A percentile compares a stretch with the other conserved stretches of the same genome.
Evolutionary conservation across 1,140 invertebrate species (phyloP).

Genomic region (Aphelenchoides avenae): DNA sequence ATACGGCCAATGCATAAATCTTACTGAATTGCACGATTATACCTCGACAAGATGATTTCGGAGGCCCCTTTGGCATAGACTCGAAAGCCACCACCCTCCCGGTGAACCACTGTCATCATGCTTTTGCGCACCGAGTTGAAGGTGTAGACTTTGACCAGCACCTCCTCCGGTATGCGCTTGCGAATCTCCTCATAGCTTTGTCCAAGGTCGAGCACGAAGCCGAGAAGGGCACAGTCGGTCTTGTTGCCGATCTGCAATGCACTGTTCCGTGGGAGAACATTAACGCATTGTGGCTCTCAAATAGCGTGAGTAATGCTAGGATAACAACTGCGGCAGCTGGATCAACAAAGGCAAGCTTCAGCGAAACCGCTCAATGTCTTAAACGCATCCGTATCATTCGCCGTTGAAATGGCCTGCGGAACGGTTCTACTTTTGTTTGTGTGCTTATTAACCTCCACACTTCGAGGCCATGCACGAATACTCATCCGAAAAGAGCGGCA

Average conservation of each 20-base stretch:
- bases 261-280: conserved; percentile 24
- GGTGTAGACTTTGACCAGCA: conserved; percentile 61
- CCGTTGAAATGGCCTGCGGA: too few relatives aligned
- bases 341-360: too few relatives aligned
- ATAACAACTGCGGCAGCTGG: too few relatives aligned
- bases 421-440: too few relatives aligned
- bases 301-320: background rate
- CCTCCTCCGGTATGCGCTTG: conserved; percentile 62
- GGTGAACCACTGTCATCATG: conserved; percentile 48
- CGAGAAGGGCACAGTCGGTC: conserved; percentile 65
- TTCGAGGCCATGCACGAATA: too few relatives aligned
- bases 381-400: too few relatives aligned
- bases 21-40: conserved; percentile 40
- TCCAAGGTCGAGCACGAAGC: conserved; percentile 63
- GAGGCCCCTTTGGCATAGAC: conserved; percentile 59
- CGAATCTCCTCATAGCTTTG: conserved; percentile 62
- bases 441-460: too few relatives aligned
- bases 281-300: background rate
- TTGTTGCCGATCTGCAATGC: conserved; percentile 64
- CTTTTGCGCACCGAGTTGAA: conserved; percentile 60
- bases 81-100: conserved; percentile 48
- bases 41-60: conserved; percentile 57
- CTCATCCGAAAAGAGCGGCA: too few relatives aligned
- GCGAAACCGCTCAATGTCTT: too few relatives aligned
- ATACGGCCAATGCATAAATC: conserved; percentile 6